These are phyloP conservation scores for Nyctibius bracteatus DNA, from an alignment of 2,113 vertebrate species.

Conservation along the genomic window DNA sequence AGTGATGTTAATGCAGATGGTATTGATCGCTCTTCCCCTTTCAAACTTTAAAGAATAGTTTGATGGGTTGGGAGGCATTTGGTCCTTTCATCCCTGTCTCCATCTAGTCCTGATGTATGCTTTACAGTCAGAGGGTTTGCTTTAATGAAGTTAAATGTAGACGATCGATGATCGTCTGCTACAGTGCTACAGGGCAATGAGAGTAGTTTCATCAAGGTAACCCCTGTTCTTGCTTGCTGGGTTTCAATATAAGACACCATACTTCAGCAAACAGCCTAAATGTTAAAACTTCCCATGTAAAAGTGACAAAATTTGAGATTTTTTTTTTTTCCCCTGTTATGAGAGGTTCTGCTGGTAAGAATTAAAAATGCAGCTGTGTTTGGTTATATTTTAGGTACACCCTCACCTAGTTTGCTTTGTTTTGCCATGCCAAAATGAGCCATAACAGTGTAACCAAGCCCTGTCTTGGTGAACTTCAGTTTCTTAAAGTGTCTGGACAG, in stretches of 20 bases:
- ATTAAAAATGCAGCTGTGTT: neutral
- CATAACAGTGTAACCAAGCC: neutral
- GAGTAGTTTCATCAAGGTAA: too few relatives aligned
- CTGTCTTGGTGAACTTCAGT: neutral
- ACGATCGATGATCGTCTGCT: neutral
- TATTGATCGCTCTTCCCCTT: neutral
- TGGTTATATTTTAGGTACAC: neutral
- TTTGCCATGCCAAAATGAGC: neutral
- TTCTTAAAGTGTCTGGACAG: neutral
- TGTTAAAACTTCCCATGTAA: neutral
- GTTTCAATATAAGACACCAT: neutral
- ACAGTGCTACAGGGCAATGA: too few relatives aligned
- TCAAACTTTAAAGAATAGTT: neutral
- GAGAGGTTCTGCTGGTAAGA: neutral
- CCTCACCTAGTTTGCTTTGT: neutral
- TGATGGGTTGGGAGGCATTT: neutral
- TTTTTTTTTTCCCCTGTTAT: neutral
- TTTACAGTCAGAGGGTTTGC: neutral
- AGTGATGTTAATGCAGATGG: neutral
- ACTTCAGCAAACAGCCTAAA: neutral
- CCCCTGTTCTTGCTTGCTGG: neutral
- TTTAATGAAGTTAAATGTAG: slow-evolving; percentile 13
- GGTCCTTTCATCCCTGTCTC: neutral
- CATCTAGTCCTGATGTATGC: neutral
- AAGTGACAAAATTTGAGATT: neutral